Evolutionary conservation across 1,140 invertebrate species (phyloP).

Genomic region (Drosophila burlai): DNA sequence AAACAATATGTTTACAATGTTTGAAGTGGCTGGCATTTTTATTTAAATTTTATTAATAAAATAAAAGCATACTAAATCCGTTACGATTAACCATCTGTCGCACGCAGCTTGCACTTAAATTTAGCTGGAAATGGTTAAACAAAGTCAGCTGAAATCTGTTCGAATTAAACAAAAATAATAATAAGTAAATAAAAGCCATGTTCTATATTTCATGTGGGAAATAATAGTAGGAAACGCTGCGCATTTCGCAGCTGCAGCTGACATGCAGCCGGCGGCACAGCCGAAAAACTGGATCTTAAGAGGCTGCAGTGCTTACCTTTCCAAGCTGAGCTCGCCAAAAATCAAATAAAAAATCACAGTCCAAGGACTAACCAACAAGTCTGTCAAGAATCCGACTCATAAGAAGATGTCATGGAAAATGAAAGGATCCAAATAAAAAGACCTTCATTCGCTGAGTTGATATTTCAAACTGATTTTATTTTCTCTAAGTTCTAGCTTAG

Average conservation of each 20-base stretch:
- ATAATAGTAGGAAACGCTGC: slow-evolving; percentile 16
- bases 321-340: slow-evolving; percentile 18
- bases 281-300: slow-evolving; percentile 33
- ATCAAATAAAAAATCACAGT: slow-evolving; percentile 1
- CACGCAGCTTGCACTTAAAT: slow-evolving; percentile 3
- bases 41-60: neutral
- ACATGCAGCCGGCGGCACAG: neutral
- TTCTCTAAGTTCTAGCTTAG: too few species aligned
- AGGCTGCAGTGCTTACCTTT: slow-evolving; percentile 22
- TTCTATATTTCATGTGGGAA: slow-evolving; percentile 27
- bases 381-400: neutral
- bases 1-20: too few species aligned
- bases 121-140: slow-evolving; percentile 22
- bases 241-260: slow-evolving; percentile 30
- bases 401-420: slow-evolving; percentile 41
- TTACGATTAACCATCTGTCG: slow-evolving; percentile 8
- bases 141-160: slow-evolving; percentile 46
- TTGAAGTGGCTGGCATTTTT: neutral
- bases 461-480: too few species aligned
- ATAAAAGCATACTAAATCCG: neutral
- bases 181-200: slow-evolving; percentile 19
- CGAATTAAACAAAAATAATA: slow-evolving; percentile 1
- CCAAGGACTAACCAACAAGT: slow-evolving; percentile 33
- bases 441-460: too few species aligned
- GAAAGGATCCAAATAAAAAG: too few species aligned